A percentile compares a stretch with the other conserved stretches of the same genome.
phyloP scores from a whole-genome alignment of 2,797 vertebrate species.

The Salmo trutta region DNA sequence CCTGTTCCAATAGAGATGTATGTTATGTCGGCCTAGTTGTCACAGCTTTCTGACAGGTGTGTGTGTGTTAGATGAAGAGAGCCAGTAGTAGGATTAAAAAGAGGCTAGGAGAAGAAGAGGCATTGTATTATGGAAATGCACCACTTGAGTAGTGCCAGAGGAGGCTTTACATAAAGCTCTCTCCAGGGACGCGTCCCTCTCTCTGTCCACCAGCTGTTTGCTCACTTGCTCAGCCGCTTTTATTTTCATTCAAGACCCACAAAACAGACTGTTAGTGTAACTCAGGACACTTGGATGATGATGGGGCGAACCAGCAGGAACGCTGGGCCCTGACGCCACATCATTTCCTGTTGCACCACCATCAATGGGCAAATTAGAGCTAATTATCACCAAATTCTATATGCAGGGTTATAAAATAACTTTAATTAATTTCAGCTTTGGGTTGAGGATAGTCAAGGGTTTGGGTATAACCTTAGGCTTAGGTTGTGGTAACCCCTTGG shows the following conservation, averaged over 20 bases:
- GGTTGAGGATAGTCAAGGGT: slow-evolving; percentile 35
- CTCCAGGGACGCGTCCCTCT: slow-evolving; percentile 26
- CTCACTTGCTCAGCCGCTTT: slow-evolving; percentile 33
- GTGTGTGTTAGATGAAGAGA: not conserved
- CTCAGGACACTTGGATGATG: slow-evolving; percentile 35
- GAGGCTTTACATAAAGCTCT: slow-evolving; percentile 37
- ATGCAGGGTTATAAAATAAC: not conserved
- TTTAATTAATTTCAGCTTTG: not conserved
- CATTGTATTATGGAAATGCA: slow-evolving; percentile 19
- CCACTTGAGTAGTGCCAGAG: slow-evolving; percentile 17
- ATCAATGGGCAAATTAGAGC: not conserved
- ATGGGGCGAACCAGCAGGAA: slow-evolving; percentile 21
- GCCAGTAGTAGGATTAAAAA: slow-evolving; percentile 15
- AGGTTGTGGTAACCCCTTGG: slow-evolving; percentile 56
- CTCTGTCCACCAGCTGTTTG: slow-evolving; percentile 36
- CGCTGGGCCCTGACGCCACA: slow-evolving; percentile 10
- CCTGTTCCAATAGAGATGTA: no score
- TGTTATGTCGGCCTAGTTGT: not conserved
- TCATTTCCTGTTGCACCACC: not conserved
- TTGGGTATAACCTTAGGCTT: slow-evolving; percentile 28
- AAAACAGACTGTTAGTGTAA: slow-evolving; percentile 40
- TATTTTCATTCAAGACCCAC: slow-evolving; percentile 38
- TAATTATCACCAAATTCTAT: not conserved
- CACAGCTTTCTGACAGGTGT: not conserved
- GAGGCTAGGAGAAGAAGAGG: slow-evolving; percentile 5